Evolutionary conservation across 2,797 vertebrate species (phyloP).

Genomic region (Chloroceryle inda): DNA sequence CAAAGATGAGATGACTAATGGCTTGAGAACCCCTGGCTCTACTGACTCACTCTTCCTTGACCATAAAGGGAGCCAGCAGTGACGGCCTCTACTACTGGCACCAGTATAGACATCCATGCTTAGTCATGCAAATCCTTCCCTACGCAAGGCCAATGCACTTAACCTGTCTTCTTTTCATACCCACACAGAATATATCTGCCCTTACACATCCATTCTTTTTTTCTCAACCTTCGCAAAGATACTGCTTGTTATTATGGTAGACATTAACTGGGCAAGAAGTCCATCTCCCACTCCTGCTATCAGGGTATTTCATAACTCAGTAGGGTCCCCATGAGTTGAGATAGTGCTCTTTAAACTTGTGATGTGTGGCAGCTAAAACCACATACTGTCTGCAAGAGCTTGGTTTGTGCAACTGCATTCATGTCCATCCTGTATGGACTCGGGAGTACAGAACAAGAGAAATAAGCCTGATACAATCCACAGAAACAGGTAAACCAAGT

Average conservation of each 20-base stretch:
- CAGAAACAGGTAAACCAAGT: not conserved
- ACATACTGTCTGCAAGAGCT: not conserved
- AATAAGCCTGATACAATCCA: not conserved
- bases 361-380: not conserved
- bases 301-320: not conserved
- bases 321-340: not conserved
- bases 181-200: not conserved
- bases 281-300: not conserved
- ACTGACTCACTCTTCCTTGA: not conserved
- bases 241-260: not conserved
- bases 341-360: not conserved
- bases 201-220: not conserved
- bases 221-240: not conserved
- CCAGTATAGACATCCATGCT: not conserved
- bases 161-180: not conserved
- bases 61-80: not conserved
- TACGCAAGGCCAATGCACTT: not conserved
- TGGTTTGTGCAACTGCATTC: not conserved
- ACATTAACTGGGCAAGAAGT: not conserved
- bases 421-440: not conserved
- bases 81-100: not conserved
- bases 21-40: not conserved
- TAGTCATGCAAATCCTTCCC: not conserved
- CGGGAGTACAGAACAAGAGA: fast-evolving
- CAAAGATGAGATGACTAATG: not conserved